A percentile compares a stretch with the other conserved stretches of the same genome.
Conservation (phyloP, 2,797 vertebrate genomes). For the Peromyscus melanophrys region DNA sequence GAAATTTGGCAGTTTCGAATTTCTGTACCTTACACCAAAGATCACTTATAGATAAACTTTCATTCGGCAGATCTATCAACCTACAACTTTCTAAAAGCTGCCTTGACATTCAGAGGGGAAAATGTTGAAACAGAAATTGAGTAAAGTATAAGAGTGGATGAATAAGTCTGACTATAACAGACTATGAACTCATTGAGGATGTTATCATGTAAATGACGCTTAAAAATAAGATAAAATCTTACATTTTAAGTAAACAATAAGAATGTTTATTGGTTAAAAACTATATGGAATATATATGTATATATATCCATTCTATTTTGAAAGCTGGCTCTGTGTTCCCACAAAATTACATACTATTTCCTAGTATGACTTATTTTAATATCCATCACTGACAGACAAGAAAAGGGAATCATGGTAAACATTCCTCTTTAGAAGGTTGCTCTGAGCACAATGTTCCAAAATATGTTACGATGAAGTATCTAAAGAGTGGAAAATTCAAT, state of each 20-base stretch:
- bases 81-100: conserved; percentile 49
- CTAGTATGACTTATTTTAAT: conserved; percentile 72
- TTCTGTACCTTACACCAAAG: not conserved
- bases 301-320: conserved; percentile 23
- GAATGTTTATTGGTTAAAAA: conserved; percentile 62
- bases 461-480: conserved; percentile 77
- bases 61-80: conserved; percentile 15
- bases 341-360: conserved; percentile 75
- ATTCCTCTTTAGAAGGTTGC: conserved; percentile 67
- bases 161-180: conserved; percentile 7
- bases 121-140: conserved; percentile 29
- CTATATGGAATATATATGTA: conserved; percentile 49
- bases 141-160: conserved; percentile 44
- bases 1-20: conserved; percentile 53
- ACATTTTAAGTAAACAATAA: conserved; percentile 62
- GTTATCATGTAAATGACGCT: not conserved
- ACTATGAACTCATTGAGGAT: conserved; percentile 55
- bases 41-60: conserved; percentile 50
- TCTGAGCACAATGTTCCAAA: conserved; percentile 65
- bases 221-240: conserved; percentile 32
- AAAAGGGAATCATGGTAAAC: conserved; percentile 64
- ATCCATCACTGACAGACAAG: conserved; percentile 75
- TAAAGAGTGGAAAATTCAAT: conserved; percentile 75
- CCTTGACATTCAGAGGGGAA: conserved; percentile 57
- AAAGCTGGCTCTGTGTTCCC: conserved; percentile 66